These are phyloP conservation scores for Dioctria linearis DNA, from an alignment of 2,888 invertebrate species.

Conservation along the genomic window DNA sequence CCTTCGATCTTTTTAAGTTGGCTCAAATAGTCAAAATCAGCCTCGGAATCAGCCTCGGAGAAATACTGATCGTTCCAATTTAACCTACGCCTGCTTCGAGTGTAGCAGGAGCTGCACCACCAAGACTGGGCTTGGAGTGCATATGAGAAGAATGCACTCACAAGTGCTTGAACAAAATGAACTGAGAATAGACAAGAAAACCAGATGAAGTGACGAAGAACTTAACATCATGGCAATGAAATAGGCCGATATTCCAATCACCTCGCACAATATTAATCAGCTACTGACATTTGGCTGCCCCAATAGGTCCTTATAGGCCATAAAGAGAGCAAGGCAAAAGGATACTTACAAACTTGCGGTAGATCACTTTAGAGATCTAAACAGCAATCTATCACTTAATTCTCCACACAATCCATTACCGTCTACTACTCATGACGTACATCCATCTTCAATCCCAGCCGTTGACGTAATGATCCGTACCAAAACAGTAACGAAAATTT, in stretches of 20 bases:
- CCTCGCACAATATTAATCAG: not conserved
- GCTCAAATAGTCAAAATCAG: no score
- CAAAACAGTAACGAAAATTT: no score
- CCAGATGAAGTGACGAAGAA: not conserved
- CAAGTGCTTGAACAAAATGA: not conserved
- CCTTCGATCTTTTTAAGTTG: no score
- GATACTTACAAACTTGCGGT: not conserved
- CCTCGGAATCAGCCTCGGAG: no score
- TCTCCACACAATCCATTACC: not conserved
- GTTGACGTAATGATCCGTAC: no score
- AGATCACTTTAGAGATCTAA: not conserved
- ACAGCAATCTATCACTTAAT: not conserved
- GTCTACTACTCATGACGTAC: no score
- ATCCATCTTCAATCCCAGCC: no score
- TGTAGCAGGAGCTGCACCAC: not conserved
- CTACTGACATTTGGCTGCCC: not conserved
- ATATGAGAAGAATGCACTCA: not conserved
- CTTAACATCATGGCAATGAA: not conserved
- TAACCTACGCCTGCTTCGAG: not conserved
- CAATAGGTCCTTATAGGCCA: not conserved
- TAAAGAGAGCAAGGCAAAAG: not conserved
- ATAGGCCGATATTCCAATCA: not conserved
- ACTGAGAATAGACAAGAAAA: not conserved
- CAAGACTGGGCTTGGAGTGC: not conserved
- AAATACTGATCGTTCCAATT: no score